Percentiles rank a stretch among this genome's conserved stretches.
phyloP scores from a whole-genome alignment of 1,140 invertebrate species.

The Saxidomus purpurata region DNA sequence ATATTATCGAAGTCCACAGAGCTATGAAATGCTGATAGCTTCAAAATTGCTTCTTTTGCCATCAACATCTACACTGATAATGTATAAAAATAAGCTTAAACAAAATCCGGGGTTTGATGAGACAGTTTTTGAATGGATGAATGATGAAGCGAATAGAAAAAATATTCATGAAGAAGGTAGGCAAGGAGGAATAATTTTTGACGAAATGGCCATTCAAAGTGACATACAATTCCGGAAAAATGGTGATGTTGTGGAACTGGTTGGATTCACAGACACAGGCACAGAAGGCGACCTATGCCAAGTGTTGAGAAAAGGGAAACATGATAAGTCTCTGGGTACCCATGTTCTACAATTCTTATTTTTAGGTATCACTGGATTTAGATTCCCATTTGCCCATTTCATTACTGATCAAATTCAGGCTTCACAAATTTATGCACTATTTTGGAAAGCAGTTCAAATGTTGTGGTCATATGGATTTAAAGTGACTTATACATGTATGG shows the following conservation, averaged over 20 bases:
- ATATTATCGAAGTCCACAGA: conserved; percentile 47
- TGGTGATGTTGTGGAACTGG: conserved; percentile 26
- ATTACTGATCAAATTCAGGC: conserved; percentile 34
- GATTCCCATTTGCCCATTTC: conserved; percentile 70
- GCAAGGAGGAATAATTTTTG: conserved; percentile 60
- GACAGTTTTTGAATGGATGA: conserved; percentile 66
- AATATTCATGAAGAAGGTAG: conserved; percentile 45
- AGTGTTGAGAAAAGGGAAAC: conserved; percentile 4
- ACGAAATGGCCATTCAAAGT: conserved; percentile 65
- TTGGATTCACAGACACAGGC: conserved; percentile 52
- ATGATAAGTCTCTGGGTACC: conserved; percentile 41
- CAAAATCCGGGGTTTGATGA: conserved; percentile 65
- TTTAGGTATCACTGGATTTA: conserved; percentile 65
- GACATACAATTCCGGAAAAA: conserved; percentile 40
- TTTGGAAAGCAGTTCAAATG: conserved; percentile 59
- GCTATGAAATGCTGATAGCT: neutral
- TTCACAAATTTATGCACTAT: conserved; percentile 55
- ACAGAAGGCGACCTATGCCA: conserved; percentile 52
- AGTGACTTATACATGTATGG: conserved; percentile 50
- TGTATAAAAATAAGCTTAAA: conserved; percentile 66
- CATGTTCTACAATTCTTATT: conserved; percentile 71
- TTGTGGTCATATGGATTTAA: conserved; percentile 57
- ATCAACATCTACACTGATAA: conserved; percentile 32
- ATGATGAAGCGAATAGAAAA: conserved; percentile 52
- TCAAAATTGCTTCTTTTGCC: conserved; percentile 30